A percentile compares a stretch with the other conserved stretches of the same genome.
Evolutionary conservation across 1,140 invertebrate genomes (phyloP).

Genomic region (Oryctes rhinoceros): DNA sequence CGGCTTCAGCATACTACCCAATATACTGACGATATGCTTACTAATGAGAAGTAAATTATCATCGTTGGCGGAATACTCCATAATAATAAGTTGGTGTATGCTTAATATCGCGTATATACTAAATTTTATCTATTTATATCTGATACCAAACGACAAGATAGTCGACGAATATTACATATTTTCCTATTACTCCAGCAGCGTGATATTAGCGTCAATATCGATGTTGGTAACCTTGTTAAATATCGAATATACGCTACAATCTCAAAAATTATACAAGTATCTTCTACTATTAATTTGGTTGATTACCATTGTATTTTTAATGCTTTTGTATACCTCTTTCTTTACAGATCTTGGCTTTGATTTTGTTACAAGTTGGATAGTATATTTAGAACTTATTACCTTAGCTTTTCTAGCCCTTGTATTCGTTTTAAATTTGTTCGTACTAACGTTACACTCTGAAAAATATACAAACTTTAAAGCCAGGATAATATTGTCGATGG

Average conservation of each 20-base stretch:
- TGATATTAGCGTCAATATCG: not conserved
- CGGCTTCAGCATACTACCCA: conserved; percentile 7
- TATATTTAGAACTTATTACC: not conserved
- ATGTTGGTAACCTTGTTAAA: not conserved
- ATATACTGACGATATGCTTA: not conserved
- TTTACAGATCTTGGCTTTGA: not conserved
- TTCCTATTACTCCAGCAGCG: not conserved
- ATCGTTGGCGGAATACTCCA: not conserved
- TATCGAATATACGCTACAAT: not conserved
- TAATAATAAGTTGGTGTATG: not conserved
- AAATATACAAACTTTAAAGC: conserved; percentile 13
- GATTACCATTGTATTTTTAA: not conserved
- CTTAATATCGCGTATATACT: not conserved
- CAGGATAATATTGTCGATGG: not conserved
- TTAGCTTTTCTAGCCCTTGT: not conserved
- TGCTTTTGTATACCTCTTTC: not conserved
- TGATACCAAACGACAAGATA: not conserved
- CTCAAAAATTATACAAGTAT: not conserved
- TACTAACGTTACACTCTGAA: not conserved
- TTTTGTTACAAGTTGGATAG: not conserved
- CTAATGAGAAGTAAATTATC: conserved; percentile 6
- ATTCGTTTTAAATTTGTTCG: conserved; percentile 7
- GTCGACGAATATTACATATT: not conserved
- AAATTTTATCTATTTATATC: conserved; percentile 5
- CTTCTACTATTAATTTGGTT: not conserved